These are phyloP conservation scores for Lycopodina hypogea DNA, from an alignment of 37 sponge, comb jelly and placozoan genomes.

Conservation along the genomic window DNA sequence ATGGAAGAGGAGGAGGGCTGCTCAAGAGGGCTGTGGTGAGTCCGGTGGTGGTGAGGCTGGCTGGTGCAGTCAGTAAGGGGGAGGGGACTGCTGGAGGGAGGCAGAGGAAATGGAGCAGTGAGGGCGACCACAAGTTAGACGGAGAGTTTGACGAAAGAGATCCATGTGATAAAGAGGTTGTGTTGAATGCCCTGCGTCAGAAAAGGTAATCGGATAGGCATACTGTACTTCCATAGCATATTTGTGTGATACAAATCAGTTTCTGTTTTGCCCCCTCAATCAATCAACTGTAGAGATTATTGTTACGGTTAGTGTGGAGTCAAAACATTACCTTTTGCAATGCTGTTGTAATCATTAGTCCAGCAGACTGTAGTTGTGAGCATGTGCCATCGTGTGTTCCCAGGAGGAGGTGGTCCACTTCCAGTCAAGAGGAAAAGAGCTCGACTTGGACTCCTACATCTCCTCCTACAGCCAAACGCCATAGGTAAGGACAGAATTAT, in stretches of 20 bases:
- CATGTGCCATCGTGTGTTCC: not conserved
- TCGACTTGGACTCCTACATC: not conserved
- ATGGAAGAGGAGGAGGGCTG: not conserved
- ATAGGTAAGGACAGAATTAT: no score
- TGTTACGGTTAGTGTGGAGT: no score
- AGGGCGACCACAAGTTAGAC: not conserved
- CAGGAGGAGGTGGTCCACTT: conserved; percentile 35
- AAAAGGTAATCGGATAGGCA: conserved; percentile 28
- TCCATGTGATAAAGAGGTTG: conserved; percentile 53
- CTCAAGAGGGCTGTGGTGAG: conserved; percentile 2
- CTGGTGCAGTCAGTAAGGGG: not conserved
- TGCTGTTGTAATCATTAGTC: not conserved
- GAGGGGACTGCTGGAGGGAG: not conserved
- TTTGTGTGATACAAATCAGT: no score
- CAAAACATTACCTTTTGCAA: no score
- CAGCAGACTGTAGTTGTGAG: not conserved
- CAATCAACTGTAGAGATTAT: no score
- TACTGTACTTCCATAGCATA: not conserved
- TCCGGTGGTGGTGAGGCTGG: conserved; percentile 26
- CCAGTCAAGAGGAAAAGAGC: conserved; percentile 4
- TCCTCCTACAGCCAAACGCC: conserved; percentile 12
- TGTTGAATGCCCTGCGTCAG: conserved; percentile 45
- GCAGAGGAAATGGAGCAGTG: not conserved
- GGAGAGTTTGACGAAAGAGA: not conserved
- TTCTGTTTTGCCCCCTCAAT: no score